Evolutionary conservation across 2,797 vertebrate genomes (phyloP).

Genomic region (Stomatorhinus walkeri): DNA sequence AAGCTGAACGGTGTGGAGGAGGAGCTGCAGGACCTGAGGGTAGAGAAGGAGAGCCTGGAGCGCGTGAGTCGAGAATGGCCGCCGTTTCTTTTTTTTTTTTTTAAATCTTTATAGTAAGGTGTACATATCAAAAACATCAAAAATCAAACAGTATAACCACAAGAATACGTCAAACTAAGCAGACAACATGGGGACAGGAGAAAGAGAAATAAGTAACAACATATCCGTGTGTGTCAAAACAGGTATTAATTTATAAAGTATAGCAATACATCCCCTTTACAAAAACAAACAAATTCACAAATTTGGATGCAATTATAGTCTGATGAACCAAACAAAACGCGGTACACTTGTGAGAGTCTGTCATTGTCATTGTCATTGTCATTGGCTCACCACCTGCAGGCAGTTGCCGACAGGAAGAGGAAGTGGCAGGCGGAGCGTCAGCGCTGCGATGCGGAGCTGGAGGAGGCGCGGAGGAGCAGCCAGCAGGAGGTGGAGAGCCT

Average conservation of each 20-base stretch:
- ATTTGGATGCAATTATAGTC: background rate
- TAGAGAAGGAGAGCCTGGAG: slow-evolving; percentile 77
- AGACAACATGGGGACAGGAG: background rate
- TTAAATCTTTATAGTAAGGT: background rate
- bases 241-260: background rate
- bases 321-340: background rate
- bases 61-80: slow-evolving; percentile 53
- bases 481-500: slow-evolving; percentile 78
- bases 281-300: background rate
- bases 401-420: slow-evolving; percentile 78
- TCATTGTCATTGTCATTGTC: background rate
- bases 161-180: background rate
- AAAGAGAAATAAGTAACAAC: background rate
- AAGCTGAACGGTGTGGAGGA: slow-evolving; percentile 71
- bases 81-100: too few species aligned
- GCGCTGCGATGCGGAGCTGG: slow-evolving; percentile 77
- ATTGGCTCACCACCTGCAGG: slow-evolving; percentile 48
- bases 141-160: background rate
- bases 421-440: slow-evolving; percentile 77
- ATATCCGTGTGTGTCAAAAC: background rate
- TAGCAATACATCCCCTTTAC: background rate
- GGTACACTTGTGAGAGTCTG: background rate
- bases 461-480: slow-evolving; percentile 68
- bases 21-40: slow-evolving; percentile 72
- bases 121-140: background rate